Evolutionary conservation across 2,113 vertebrate species (phyloP).

Genomic region (Myocastor coypus): DNA sequence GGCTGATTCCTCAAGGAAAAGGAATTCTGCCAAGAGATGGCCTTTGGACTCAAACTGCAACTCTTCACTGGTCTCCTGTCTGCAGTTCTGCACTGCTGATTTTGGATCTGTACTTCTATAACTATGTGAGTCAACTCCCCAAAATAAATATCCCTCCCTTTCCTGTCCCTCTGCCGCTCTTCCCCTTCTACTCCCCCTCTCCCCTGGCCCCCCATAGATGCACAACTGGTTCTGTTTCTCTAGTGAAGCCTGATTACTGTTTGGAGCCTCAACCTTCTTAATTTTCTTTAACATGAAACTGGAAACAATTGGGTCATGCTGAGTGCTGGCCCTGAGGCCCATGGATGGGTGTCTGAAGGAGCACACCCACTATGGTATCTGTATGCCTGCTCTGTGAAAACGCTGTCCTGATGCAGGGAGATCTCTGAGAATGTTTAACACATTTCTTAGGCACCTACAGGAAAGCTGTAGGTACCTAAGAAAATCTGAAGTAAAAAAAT

Average conservation of each 20-base stretch:
- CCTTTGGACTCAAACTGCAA: neutral
- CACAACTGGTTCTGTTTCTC: neutral
- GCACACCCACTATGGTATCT: neutral
- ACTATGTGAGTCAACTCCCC: slow-evolving; percentile 1
- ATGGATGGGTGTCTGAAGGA: neutral
- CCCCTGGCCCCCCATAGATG: too few relatives aligned
- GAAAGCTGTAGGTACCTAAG: neutral
- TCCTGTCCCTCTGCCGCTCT: neutral
- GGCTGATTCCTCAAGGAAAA: neutral
- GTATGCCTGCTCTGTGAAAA: neutral
- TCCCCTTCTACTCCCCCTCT: too few relatives aligned
- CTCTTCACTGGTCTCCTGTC: neutral
- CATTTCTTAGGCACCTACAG: neutral
- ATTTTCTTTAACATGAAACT: slow-evolving; percentile 23
- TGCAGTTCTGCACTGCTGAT: neutral
- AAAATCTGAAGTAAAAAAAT: neutral
- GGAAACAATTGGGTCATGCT: neutral
- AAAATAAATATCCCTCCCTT: neutral
- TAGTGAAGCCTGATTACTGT: neutral
- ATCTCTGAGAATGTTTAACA: neutral
- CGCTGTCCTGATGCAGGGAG: neutral
- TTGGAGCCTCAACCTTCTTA: neutral
- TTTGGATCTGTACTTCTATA: neutral
- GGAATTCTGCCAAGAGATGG: neutral
- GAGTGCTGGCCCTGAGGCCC: neutral